These are phyloP conservation scores for Tetranychus piercei DNA, from an alignment of 2,888 invertebrate genomes.

Conservation along the genomic window DNA sequence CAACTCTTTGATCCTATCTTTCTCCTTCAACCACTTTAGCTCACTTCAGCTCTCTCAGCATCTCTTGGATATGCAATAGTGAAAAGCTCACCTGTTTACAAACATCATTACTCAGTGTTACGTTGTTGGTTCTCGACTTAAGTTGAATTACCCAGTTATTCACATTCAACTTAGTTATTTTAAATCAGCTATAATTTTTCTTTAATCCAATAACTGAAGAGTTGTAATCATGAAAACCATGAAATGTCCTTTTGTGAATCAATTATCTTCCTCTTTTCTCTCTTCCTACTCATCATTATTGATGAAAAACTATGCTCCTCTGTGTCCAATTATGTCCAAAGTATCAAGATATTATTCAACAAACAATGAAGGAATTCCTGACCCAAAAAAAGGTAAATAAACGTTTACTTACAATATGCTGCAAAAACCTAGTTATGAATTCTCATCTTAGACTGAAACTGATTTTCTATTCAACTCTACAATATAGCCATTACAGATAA, in stretches of 20 bases:
- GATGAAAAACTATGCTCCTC: slow-evolving; percentile 12
- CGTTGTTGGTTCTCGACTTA: too few relatives aligned
- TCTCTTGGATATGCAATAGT: too few relatives aligned
- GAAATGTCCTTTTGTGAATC: slow-evolving; percentile 23
- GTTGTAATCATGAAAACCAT: slow-evolving; percentile 14
- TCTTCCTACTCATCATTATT: slow-evolving; percentile 15
- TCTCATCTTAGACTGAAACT: not conserved
- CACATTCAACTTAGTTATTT: not conserved
- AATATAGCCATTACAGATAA: not conserved
- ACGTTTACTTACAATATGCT: not conserved
- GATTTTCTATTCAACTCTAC: not conserved
- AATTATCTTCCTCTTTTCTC: slow-evolving; percentile 19
- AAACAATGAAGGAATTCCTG: not conserved
- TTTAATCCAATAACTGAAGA: not conserved
- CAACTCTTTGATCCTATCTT: too few relatives aligned
- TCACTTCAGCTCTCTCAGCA: too few relatives aligned
- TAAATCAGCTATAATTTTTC: not conserved
- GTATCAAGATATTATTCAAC: not conserved
- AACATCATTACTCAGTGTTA: too few relatives aligned
- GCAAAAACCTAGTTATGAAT: not conserved
- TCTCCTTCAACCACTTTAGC: too few relatives aligned
- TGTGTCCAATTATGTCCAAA: slow-evolving; percentile 18
- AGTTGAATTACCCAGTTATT: too few relatives aligned
- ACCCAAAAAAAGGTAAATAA: not conserved
- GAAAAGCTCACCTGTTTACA: too few relatives aligned